These are phyloP conservation scores for Eleutherodactylus coqui DNA, from an alignment of 2,797 vertebrate species.

Conservation along the genomic window DNA sequence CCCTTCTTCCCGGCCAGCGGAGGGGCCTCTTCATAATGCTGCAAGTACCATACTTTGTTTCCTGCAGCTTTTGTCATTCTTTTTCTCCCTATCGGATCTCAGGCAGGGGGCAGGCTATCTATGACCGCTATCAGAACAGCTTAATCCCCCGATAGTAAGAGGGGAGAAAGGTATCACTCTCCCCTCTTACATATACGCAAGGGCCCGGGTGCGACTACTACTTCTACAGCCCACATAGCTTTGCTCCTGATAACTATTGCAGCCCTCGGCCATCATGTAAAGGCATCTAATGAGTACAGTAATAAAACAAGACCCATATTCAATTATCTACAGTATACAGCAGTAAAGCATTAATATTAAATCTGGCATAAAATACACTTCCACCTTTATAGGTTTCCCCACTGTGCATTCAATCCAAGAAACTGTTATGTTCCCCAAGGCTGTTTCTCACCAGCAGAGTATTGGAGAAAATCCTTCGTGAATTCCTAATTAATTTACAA, in stretches of 20 bases:
- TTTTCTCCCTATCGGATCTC: too few species aligned
- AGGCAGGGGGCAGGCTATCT: too few species aligned
- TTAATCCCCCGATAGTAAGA: too few species aligned
- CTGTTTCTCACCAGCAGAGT: constrained; percentile 57
- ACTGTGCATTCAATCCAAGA: constrained; percentile 54
- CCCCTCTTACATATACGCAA: neutral
- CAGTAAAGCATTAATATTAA: constrained; percentile 53
- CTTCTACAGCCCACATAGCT: neutral
- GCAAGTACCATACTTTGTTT: too few species aligned
- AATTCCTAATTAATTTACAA: constrained; percentile 64
- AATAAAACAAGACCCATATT: constrained; percentile 50
- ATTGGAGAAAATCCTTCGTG: constrained; percentile 59
- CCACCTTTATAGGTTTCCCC: constrained; percentile 58
- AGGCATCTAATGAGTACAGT: constrained; percentile 31
- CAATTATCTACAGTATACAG: constrained; percentile 44
- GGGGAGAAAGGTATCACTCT: too few species aligned
- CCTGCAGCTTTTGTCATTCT: too few species aligned
- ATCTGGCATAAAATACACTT: constrained; percentile 59
- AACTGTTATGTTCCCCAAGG: constrained; percentile 52
- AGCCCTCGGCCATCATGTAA: neutral
- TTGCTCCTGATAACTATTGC: neutral
- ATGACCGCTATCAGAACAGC: too few species aligned
- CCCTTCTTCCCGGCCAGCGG: too few species aligned
- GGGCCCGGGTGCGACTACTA: neutral
- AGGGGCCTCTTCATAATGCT: too few species aligned